Evolutionary conservation across 1,140 invertebrate genomes (phyloP).

Genomic region (Pseudomyrmex sp.): DNA sequence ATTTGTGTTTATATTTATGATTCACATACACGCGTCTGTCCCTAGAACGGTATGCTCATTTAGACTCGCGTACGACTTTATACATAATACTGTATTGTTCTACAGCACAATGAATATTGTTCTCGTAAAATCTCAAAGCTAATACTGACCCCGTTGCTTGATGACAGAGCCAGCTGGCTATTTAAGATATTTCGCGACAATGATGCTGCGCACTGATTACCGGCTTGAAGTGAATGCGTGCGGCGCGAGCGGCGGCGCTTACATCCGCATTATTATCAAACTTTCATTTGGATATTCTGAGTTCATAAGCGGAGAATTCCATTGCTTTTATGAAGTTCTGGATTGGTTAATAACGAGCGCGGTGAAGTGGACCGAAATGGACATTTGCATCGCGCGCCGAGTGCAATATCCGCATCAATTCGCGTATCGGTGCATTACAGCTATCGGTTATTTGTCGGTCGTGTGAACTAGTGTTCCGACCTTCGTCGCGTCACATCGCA

Average conservation of each 20-base stretch:
- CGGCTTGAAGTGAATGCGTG: not conserved
- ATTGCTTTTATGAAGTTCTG: constrained; percentile 19
- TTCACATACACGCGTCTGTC: not conserved
- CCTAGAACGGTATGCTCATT: constrained; percentile 30
- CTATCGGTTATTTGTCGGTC: constrained; percentile 48
- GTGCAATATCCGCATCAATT: constrained; percentile 49
- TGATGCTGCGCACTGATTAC: constrained; percentile 12
- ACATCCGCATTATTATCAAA: too few relatives aligned
- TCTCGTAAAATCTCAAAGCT: constrained; percentile 33
- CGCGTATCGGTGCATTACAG: constrained; percentile 13
- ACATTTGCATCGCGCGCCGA: constrained; percentile 11
- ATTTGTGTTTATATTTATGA: constrained; percentile 24
- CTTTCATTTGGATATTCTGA: too few relatives aligned
- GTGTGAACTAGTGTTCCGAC: not conserved
- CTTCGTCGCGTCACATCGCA: constrained; percentile 1
- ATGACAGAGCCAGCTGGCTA: constrained; percentile 21
- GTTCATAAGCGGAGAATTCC: not conserved
- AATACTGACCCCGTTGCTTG: constrained; percentile 17
- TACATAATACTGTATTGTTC: constrained; percentile 38
- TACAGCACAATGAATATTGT: constrained; percentile 42
- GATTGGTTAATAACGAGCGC: constrained; percentile 50
- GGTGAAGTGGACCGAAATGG: constrained; percentile 15
- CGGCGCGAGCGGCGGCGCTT: too few relatives aligned
- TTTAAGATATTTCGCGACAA: constrained; percentile 59
- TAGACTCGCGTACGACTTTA: constrained; percentile 36